Percentiles rank a stretch among this genome's conserved stretches.
Conservation (phyloP, 2,113 vertebrate species). For the Neotoma lepida region DNA sequence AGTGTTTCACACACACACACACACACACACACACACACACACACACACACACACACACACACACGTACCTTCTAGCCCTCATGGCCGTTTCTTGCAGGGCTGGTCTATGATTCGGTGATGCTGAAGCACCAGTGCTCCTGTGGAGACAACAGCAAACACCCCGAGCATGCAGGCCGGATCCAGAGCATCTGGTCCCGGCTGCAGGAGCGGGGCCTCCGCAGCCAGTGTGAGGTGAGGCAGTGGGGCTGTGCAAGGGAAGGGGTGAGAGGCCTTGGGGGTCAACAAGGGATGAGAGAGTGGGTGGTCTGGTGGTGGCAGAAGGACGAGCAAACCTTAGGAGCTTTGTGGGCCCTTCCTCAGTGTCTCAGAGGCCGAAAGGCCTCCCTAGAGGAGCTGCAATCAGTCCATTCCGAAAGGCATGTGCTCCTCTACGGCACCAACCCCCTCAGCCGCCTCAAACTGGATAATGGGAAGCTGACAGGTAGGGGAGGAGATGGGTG, state of each 20-base stretch:
- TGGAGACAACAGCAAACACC: slow-evolving; percentile 92
- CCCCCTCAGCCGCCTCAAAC: slow-evolving; percentile 91
- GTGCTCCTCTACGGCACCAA: slow-evolving; percentile 92
- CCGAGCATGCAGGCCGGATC: slow-evolving; percentile 91
- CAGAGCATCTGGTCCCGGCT: slow-evolving; percentile 95
- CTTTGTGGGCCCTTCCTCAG: slow-evolving; percentile 79
- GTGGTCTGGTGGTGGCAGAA: fast-evolving
- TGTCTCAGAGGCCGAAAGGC: slow-evolving; percentile 91
- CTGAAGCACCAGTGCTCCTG: slow-evolving; percentile 95
- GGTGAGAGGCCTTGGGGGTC: background rate
- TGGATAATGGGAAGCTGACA: slow-evolving; percentile 91
- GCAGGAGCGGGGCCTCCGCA: slow-evolving; percentile 90
- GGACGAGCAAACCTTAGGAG: background rate
- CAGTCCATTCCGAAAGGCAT: slow-evolving; percentile 90
- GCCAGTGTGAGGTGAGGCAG: slow-evolving; percentile 91
- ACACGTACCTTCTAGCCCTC: background rate
- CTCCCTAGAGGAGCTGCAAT: slow-evolving; percentile 92
- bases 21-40: too few species aligned
- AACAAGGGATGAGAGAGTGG: background rate
- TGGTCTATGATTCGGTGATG: slow-evolving; percentile 95
- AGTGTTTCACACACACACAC: too few species aligned
- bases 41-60: too few species aligned
- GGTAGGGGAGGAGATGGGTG: slow-evolving; percentile 82
- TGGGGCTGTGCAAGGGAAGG: fast-evolving
- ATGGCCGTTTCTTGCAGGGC: slow-evolving; percentile 83